These are phyloP conservation scores for Eulemur rufifrons DNA, from an alignment of 2,113 vertebrate species.

Conservation along the genomic window DNA sequence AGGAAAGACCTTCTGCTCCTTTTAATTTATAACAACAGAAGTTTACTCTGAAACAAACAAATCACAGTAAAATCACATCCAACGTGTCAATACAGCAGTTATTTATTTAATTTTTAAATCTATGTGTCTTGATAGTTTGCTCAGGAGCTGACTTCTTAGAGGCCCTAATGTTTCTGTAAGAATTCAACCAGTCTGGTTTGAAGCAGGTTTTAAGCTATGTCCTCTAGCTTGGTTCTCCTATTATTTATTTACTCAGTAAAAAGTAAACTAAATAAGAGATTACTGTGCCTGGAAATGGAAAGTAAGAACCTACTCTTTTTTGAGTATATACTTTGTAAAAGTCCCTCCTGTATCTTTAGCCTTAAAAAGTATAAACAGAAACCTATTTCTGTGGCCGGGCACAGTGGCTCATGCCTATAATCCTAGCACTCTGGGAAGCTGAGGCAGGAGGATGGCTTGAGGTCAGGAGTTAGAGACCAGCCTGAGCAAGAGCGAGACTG, in stretches of 20 bases:
- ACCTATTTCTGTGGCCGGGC: not conserved
- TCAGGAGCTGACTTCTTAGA: slow-evolving; percentile 30
- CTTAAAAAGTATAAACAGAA: slow-evolving; percentile 27
- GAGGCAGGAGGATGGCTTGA: too few species aligned
- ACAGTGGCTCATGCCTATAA: too few species aligned
- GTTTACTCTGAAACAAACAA: slow-evolving; percentile 6
- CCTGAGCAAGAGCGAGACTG: too few species aligned
- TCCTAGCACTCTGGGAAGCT: too few species aligned
- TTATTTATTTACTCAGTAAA: slow-evolving; percentile 34
- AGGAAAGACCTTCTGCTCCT: not conserved
- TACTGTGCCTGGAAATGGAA: not conserved
- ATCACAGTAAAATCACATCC: not conserved
- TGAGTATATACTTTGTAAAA: not conserved
- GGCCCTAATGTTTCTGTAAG: not conserved
- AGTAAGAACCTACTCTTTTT: slow-evolving; percentile 9
- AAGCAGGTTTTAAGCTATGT: slow-evolving; percentile 14
- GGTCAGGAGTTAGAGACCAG: too few species aligned
- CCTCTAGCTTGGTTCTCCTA: not conserved
- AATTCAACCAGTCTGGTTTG: not conserved
- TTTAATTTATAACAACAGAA: not conserved
- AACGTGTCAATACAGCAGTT: not conserved
- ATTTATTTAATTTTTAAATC: not conserved
- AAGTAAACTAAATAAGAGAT: slow-evolving; percentile 43
- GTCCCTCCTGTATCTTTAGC: not conserved
- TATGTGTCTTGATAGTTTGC: not conserved